A percentile compares a stretch with the other conserved stretches of the same genome.
phyloP scores from a whole-genome alignment of 2,888 invertebrate species.

The Microctonus brassicae region DNA sequence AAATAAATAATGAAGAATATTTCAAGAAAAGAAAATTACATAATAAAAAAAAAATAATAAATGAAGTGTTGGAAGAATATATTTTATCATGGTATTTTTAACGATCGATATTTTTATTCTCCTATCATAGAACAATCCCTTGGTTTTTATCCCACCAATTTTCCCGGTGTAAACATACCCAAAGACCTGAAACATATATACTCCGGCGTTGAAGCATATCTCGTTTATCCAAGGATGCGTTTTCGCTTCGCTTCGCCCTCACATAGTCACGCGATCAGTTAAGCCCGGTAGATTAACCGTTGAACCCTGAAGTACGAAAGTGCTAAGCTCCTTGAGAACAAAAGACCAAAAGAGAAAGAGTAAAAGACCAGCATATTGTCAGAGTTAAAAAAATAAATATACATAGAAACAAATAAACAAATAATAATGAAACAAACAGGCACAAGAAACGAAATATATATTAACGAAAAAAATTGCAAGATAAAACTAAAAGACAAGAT shows the following conservation, averaged over 20 bases:
- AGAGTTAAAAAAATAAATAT: slow-evolving; percentile 25
- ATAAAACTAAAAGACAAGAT: slow-evolving; percentile 9
- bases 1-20: no score
- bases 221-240: slow-evolving; percentile 23
- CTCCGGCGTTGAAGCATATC: slow-evolving; percentile 6
- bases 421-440: slow-evolving; percentile 1
- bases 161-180: slow-evolving; percentile 22
- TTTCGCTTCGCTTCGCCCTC: slow-evolving; percentile 5
- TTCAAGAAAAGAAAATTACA: neutral
- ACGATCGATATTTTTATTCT: slow-evolving; percentile 1
- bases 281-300: slow-evolving; percentile 59
- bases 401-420: slow-evolving; percentile 5
- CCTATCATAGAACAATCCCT: neutral
- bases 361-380: slow-evolving; percentile 7
- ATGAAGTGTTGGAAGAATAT: neutral
- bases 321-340: slow-evolving; percentile 29
- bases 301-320: slow-evolving; percentile 47
- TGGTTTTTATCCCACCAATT: slow-evolving; percentile 13
- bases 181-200: slow-evolving; percentile 5
- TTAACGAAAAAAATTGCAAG: neutral
- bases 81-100: neutral
- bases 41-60: neutral
- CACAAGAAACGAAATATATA: neutral
- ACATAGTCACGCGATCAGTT: slow-evolving; percentile 62
- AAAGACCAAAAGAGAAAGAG: neutral